Evolutionary conservation across 2,888 invertebrate genomes (phyloP).

Genomic region (Phengaris alcon): DNA sequence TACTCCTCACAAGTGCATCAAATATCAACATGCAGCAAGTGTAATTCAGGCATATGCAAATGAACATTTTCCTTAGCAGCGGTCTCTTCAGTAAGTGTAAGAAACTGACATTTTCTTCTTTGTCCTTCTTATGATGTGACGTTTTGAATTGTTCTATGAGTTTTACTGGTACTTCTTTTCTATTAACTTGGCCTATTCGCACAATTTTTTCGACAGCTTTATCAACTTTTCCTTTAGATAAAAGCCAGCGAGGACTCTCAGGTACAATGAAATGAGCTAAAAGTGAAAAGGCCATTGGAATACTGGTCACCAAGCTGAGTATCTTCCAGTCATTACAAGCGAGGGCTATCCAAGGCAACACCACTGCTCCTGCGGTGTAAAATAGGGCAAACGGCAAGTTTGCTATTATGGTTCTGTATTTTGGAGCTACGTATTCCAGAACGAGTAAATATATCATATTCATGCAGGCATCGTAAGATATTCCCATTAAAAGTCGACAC

Average conservation of each 20-base stretch:
- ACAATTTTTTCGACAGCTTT: constrained; percentile 53
- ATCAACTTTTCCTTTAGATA: constrained; percentile 55
- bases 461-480: constrained; percentile 64
- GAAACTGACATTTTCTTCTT: constrained; percentile 43
- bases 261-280: constrained; percentile 55
- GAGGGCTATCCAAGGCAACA: constrained; percentile 60
- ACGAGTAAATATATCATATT: constrained; percentile 59
- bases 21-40: constrained; percentile 54
- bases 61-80: constrained; percentile 49
- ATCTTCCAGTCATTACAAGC: constrained; percentile 60
- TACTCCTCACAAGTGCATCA: constrained; percentile 56
- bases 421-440: constrained; percentile 60
- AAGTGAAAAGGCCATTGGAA: constrained; percentile 53
- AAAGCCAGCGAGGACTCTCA: constrained; percentile 63
- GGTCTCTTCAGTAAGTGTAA: constrained; percentile 51
- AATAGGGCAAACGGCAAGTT: constrained; percentile 60
- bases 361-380: constrained; percentile 47
- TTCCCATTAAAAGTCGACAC: constrained; percentile 59
- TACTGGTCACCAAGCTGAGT: constrained; percentile 54
- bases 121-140: constrained; percentile 36
- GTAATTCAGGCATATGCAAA: constrained; percentile 53
- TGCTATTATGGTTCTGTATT: constrained; percentile 57
- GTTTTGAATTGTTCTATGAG: constrained; percentile 52
- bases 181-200: constrained; percentile 52
- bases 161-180: constrained; percentile 49